Base-by-base conservation (phyloP, 2,113 vertebrate species). In the Petromus typicus region DNA sequence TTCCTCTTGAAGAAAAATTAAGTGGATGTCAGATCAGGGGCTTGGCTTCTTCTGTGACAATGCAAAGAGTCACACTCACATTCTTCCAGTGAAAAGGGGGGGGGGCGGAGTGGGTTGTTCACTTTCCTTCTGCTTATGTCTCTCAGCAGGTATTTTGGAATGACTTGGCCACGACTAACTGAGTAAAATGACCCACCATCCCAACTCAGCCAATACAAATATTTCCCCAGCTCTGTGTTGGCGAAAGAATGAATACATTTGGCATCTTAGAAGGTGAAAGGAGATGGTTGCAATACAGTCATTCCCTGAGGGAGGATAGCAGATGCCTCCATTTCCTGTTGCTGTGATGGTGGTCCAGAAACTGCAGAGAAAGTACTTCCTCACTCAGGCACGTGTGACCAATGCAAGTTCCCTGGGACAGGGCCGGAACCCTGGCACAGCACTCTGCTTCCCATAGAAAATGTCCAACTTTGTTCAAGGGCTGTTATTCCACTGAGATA, bases 181-280 rank as follows among this genome's bases (percentile, higher is more conserved):
- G 80, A n/a, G 83, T 88, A 95, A 97, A 95, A 96, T 95, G 91
- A 97, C 76, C 89, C 87, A 94, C 18, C 30, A 43, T 87, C 63
- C 96, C 45, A 95, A 69, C n/a, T 90, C 48, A 83, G 95, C 97
- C 95, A 96, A 97, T 96, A 95, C 91, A 97, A 97, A 97, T 95
- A 97, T 95, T 97, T 96, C 91, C 63, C 45, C 83, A 96, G 59
- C 45, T 85, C 84, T 66, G 73, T 73, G 79, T 27, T 93, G 82
- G 85, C 96, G 82, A 93, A 97, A 89, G 85, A 95, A 92, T 64
- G 75, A 93, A 95, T 89, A 94, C 79, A 91, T 95, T 90, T 97
- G 96, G 78, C 95, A 86, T 96, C 83, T 78, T 84, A 91, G 90
- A 66, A 96, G 92, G 95, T 96, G 90, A 92, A 97, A 89, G 78